Conservation (phyloP, 1,140 invertebrate species). For the Drosophila melanica region DNA sequence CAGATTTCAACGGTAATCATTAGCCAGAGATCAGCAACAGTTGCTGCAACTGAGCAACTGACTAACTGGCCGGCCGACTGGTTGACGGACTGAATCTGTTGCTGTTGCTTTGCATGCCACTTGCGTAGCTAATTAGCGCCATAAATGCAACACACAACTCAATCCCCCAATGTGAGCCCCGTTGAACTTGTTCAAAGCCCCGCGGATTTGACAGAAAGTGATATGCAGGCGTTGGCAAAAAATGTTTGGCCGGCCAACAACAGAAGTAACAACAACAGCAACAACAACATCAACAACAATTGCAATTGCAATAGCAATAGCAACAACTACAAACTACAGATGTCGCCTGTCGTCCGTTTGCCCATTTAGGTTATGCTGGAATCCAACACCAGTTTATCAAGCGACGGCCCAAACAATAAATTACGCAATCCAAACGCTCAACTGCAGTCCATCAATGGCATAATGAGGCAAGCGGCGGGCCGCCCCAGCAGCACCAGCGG, state of each 20-base stretch:
- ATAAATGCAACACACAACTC: slow-evolving; percentile 58
- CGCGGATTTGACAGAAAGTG: slow-evolving; percentile 73
- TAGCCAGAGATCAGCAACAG: slow-evolving; percentile 40
- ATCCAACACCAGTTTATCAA: slow-evolving; percentile 81
- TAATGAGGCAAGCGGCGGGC: slow-evolving; percentile 73
- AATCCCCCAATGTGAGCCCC: slow-evolving; percentile 39
- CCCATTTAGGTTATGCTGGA: slow-evolving; percentile 69
- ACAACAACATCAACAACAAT: slow-evolving; percentile 22
- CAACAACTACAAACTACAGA: slow-evolving; percentile 42
- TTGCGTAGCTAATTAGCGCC: slow-evolving; percentile 79
- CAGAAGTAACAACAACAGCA: slow-evolving; percentile 40
- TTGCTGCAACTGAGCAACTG: slow-evolving; percentile 11
- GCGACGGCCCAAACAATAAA: slow-evolving; percentile 81
- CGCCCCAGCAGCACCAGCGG: slow-evolving; percentile 39
- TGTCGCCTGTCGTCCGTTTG: slow-evolving; percentile 59
- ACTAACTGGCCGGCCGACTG: background rate
- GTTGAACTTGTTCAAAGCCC: slow-evolving; percentile 56
- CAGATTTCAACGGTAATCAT: slow-evolving; percentile 46
- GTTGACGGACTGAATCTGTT: background rate
- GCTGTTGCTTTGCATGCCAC: slow-evolving; percentile 64
- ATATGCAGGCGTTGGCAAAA: slow-evolving; percentile 79
- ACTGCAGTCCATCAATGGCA: slow-evolving; percentile 83
- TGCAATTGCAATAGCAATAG: slow-evolving; percentile 22
- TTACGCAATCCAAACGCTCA: slow-evolving; percentile 83
- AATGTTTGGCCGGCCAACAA: slow-evolving; percentile 46